A percentile compares a stretch with the other conserved stretches of the same genome.
These are phyloP conservation scores for Bimastos eiseni DNA, from an alignment of 2,888 invertebrate genomes.

Conservation along the genomic window DNA sequence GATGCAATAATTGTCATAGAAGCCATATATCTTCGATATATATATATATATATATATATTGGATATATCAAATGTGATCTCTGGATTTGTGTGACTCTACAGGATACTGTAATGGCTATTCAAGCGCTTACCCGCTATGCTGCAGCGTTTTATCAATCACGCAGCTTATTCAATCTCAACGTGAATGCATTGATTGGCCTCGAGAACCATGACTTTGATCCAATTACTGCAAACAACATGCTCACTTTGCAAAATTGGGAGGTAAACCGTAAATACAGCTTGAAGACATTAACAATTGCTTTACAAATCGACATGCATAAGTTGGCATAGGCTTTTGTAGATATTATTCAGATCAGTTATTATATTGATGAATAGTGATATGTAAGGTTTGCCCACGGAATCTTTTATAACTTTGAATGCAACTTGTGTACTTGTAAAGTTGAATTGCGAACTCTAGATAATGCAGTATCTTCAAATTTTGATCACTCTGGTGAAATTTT, in stretches of 20 bases:
- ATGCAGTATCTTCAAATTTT: not conserved
- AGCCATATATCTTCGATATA: too few relatives aligned
- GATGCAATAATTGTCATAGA: too few relatives aligned
- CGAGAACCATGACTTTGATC: not conserved
- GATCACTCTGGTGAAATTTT: not conserved
- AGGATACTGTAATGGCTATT: conserved; percentile 16
- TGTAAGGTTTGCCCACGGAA: not conserved
- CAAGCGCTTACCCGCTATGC: not conserved
- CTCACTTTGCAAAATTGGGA: not conserved
- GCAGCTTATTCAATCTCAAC: not conserved
- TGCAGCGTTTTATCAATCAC: not conserved
- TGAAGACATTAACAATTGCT: not conserved
- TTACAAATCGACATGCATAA: not conserved
- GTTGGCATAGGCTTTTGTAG: not conserved
- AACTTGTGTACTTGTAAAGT: not conserved
- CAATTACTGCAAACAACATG: not conserved
- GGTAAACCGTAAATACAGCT: conserved; percentile 1
- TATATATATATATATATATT: not conserved
- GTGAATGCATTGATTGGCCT: not conserved
- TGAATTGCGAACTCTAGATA: not conserved
- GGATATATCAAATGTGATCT: not conserved
- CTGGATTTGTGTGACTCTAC: not conserved
- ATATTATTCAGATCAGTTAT: not conserved
- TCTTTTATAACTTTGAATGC: not conserved
- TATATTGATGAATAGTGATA: not conserved